Conservation (phyloP, 2,797 vertebrate genomes). For the Okamejei kenojei region DNA sequence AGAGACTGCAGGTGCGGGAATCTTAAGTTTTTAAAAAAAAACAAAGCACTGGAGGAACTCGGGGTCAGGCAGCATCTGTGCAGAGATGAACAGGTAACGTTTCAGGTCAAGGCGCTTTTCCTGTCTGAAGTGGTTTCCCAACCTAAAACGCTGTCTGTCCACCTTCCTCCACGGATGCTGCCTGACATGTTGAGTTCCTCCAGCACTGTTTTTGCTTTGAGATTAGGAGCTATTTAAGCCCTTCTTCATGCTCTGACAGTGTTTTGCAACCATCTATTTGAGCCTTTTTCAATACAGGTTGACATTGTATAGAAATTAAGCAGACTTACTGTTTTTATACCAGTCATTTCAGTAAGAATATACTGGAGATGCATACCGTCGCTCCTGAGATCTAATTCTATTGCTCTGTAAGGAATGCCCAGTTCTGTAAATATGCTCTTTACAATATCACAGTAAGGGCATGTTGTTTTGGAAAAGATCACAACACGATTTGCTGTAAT, state of each 20-base stretch:
- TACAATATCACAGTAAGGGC: slow-evolving; percentile 84
- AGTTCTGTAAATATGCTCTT: slow-evolving; percentile 83
- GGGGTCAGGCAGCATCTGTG: too few relatives aligned
- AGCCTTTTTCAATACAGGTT: neutral
- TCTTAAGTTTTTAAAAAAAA: too few relatives aligned
- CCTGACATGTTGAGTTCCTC: too few relatives aligned
- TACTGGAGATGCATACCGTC: slow-evolving; percentile 78
- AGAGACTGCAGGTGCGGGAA: too few relatives aligned
- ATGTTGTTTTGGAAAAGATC: slow-evolving; percentile 94
- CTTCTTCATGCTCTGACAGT: too few relatives aligned
- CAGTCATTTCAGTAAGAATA: slow-evolving; percentile 73
- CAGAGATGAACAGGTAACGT: too few relatives aligned
- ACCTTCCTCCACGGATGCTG: too few relatives aligned
- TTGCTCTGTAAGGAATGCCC: slow-evolving; percentile 71
- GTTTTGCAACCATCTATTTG: neutral
- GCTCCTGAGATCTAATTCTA: slow-evolving; percentile 78
- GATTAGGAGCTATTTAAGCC: neutral
- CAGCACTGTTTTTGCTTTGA: too few relatives aligned
- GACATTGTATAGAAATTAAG: neutral
- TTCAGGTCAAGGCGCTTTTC: too few relatives aligned
- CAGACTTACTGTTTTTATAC: slow-evolving; percentile 76
- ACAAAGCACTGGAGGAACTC: too few relatives aligned
- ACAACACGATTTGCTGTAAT: slow-evolving; percentile 86
- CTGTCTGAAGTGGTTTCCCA: too few relatives aligned
- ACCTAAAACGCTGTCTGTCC: too few relatives aligned